phyloP scores from a whole-genome alignment of 2,888 invertebrate species.

The Pherbina coryleti region DNA sequence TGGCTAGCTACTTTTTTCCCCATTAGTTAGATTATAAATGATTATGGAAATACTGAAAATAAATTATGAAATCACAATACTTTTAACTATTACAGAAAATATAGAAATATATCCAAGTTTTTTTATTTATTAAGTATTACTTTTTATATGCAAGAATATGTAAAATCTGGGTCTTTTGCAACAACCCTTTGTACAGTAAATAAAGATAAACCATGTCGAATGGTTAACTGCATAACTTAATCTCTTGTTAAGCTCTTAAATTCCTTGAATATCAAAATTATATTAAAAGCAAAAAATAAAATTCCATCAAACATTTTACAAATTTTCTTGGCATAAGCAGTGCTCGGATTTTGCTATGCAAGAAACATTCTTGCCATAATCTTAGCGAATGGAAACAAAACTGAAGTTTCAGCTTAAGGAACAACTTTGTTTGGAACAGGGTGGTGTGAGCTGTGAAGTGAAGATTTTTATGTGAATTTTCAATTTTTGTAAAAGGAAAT shows the following conservation, averaged over 20 bases:
- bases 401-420: conserved; percentile 40
- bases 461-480: background rate
- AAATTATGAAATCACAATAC: background rate
- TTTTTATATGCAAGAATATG: background rate
- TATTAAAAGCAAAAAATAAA: conserved; percentile 44
- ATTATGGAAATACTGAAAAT: too few species aligned
- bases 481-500: background rate
- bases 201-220: background rate
- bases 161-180: background rate
- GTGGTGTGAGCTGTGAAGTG: conserved; percentile 4
- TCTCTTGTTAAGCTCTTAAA: background rate
- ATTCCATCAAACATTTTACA: conserved; percentile 55
- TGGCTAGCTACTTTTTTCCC: too few species aligned
- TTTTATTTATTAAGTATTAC: background rate
- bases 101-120: background rate
- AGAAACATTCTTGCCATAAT: conserved; percentile 29
- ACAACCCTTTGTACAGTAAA: conserved; percentile 33
- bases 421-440: conserved; percentile 39
- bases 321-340: conserved; percentile 59
- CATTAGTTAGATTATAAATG: too few species aligned
- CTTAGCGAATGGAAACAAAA: conserved; percentile 31
- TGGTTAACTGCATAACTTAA: conserved; percentile 6
- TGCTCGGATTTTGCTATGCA: conserved; percentile 13
- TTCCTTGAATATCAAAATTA: conserved; percentile 24
- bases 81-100: background rate